Evolutionary conservation across 2,888 invertebrate genomes (phyloP), one percentile per base, ranked within the genome.

Genomic region (Lithophane semibrunnea): DNA sequence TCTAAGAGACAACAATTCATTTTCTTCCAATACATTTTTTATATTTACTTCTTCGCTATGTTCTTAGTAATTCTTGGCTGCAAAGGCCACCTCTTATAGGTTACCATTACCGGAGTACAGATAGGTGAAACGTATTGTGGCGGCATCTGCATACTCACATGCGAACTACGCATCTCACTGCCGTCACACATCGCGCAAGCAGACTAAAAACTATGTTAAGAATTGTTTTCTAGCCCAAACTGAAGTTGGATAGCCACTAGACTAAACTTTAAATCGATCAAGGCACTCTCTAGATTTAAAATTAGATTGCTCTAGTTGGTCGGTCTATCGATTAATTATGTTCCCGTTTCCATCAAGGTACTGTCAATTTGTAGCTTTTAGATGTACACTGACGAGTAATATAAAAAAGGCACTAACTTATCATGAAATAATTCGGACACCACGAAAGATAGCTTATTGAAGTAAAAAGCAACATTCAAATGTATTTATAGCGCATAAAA

Each of bases 251-350:
- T 56, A 44, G 24, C 68, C 61, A 29, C n/a, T 58, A 65, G n/a
- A n/a, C 64, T 3, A 56, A 72, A 84, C 70, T 84, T 84, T 56
- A 75, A 64, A 85, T 80, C 61, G 71, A 65, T 52, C 64, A 58
- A 49, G 42, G 44, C 54, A 42, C 37, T 61, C 69, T 60, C 70
- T 29, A 68, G 63, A 68, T 75, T 75, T 68, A 71, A 79, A 84
- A 82, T 84, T 84, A 84, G 85, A 84, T 80, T 75, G 82, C 52
- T 70, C 66, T 29, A 74, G 70, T 67, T 67, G 58, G 29, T 12
- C 54, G 49, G 60, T 52, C 47, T 18, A 65, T 76, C 60, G 56
- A 47, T 61, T 65, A 58, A 72, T 84, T 52, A 80, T 58, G 60
- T 65, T 63, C 37, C 56, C 18, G 64, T 47, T 65, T 64, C 58